Conservation (phyloP, 2,113 vertebrate species). For the Podiceps cristatus region DNA sequence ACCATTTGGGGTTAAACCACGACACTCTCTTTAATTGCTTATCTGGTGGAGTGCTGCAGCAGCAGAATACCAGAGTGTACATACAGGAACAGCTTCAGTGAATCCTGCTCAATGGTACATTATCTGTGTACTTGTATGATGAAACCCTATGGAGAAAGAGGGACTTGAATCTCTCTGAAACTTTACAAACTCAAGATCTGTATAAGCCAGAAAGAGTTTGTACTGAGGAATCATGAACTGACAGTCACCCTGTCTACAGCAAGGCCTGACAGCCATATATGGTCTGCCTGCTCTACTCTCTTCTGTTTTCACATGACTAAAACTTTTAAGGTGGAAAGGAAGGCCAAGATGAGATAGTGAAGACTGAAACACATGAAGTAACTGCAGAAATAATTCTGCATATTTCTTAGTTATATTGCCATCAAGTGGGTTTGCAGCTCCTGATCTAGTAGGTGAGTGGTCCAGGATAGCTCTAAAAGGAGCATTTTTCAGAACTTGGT, state of each 20-base stretch:
- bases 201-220: background rate
- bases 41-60: background rate
- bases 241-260: no score
- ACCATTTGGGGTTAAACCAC: no score
- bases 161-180: background rate
- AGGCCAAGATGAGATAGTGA: background rate
- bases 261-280: background rate
- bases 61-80: background rate
- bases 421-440: background rate
- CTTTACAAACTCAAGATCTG: background rate
- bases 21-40: background rate
- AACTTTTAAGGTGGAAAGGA: background rate
- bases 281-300: background rate
- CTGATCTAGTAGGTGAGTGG: background rate
- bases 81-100: background rate
- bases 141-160: background rate
- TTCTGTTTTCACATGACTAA: background rate
- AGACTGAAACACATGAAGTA: background rate
- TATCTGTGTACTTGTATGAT: background rate
- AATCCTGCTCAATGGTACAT: background rate
- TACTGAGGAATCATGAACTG: background rate
- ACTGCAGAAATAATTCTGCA: accelerated
- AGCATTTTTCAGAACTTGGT: background rate
- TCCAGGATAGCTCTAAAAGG: background rate
- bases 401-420: background rate